Evolutionary conservation across 2,797 vertebrate genomes (phyloP).

Genomic region (Aselliscus stoliczkanus): DNA sequence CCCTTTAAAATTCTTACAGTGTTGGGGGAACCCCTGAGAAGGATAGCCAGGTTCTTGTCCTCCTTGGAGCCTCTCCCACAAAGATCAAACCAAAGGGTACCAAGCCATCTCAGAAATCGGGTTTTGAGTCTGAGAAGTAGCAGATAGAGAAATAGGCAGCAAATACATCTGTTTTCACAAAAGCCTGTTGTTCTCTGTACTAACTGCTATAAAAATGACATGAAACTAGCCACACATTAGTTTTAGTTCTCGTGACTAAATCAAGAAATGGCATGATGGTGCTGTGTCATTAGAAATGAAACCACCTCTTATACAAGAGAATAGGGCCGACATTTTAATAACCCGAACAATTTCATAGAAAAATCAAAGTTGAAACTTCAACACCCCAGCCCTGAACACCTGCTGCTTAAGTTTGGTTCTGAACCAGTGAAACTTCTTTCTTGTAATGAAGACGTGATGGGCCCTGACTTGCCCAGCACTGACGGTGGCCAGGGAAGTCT

Average conservation of each 20-base stretch:
- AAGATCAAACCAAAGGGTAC: neutral
- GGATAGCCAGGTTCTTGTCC: neutral
- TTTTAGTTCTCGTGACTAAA: slow-evolving; percentile 79
- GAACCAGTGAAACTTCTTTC: slow-evolving; percentile 66
- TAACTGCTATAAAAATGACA: slow-evolving; percentile 76
- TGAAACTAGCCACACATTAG: slow-evolving; percentile 76
- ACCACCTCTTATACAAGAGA: slow-evolving; percentile 71
- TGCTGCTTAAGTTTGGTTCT: slow-evolving; percentile 64
- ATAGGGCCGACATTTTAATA: slow-evolving; percentile 67
- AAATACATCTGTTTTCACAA: slow-evolving; percentile 75
- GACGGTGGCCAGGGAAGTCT: neutral
- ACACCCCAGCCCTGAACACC: slow-evolving; percentile 63
- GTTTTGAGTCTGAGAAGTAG: slow-evolving; percentile 34
- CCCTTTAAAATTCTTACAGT: neutral
- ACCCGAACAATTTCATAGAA: slow-evolving; percentile 68
- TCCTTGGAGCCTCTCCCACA: neutral
- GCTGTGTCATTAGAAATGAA: slow-evolving; percentile 79
- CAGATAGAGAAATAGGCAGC: slow-evolving; percentile 64
- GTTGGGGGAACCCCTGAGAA: neutral
- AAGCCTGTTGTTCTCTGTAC: slow-evolving; percentile 77
- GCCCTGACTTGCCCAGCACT: slow-evolving; percentile 22
- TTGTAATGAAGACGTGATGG: neutral
- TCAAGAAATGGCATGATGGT: slow-evolving; percentile 73
- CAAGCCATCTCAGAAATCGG: neutral
- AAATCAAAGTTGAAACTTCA: slow-evolving; percentile 75